Base-by-base conservation (phyloP, 2,113 vertebrate genomes). In the Scytalopus superciliaris region DNA sequence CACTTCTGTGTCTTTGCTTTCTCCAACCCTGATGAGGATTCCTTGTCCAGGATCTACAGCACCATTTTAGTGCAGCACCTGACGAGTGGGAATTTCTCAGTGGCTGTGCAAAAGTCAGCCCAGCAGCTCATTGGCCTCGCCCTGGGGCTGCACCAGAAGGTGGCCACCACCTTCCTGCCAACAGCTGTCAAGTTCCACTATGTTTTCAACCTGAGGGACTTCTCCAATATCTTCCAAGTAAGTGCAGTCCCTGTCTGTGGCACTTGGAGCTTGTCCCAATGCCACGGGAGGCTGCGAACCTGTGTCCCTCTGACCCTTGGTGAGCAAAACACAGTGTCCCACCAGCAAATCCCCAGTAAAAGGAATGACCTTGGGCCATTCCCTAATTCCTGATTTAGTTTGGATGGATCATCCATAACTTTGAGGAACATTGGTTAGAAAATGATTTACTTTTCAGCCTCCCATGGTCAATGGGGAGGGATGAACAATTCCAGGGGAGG, bases 151-250 rank as follows among this genome's bases (percentile, higher is more conserved):
- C 99, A 99, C 84, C 97, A 98, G 93, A 98, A 98, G 59, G 91
- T 99, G 10, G 95, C 98, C 74, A 85, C 98, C 84, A 97, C 97
- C 3, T 99, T 99, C 96, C 98, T 99, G 50, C 99, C 99, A 64
- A 99, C 99, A 0, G 99, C 98, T 2, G 79, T 99, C 97, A 99
- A 99, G 97, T 99, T 99, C 96, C 99, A 99, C 98, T 99, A 99
- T 13, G 63, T 99, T 93, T 99, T 99, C 96, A 99, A 99, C 95
- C 98, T 99, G 84, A 97, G 99, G 45, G 99, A 99, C 97, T 98
- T 99, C 44, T 98, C 99, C 97, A 99, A 98, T 89, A 98, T 99
- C 86, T 99, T 99, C 97, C 99, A 99, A 97, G 99, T 99, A 86
- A 97, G 98, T 79, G 76, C 55, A 75, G 25, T 45, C 83, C 33